Evolutionary conservation across 2,797 vertebrate species (phyloP).

Genomic region (Dicrostonyx torquatus): DNA sequence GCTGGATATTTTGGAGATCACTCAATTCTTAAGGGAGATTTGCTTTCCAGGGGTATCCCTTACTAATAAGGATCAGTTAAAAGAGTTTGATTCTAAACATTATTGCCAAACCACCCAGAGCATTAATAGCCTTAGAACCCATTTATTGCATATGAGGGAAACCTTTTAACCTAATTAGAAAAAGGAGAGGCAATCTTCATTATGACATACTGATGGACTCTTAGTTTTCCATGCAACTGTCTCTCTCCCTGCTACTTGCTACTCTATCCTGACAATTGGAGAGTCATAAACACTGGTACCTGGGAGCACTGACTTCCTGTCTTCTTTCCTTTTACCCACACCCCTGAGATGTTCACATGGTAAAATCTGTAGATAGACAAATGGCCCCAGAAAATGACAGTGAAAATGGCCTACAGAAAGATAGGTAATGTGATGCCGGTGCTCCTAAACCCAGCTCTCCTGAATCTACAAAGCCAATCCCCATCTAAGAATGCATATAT

Average conservation of each 20-base stretch:
- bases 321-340: not conserved
- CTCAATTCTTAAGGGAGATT: conserved; percentile 24
- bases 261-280: not conserved
- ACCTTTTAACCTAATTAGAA: not conserved
- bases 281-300: not conserved
- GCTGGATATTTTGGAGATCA: not conserved
- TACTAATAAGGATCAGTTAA: not conserved
- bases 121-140: not conserved
- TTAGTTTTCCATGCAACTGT: not conserved
- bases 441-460: not conserved
- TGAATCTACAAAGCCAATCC: not conserved
- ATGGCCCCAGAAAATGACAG: not conserved
- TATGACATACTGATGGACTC: not conserved
- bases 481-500: not conserved
- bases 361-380: not conserved
- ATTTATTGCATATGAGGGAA: not conserved
- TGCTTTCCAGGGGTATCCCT: not conserved
- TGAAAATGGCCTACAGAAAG: not conserved
- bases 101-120: not conserved
- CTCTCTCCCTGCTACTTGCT: not conserved
- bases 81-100: not conserved
- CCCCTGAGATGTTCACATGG: not conserved
- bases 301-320: not conserved
- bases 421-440: not conserved
- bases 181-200: not conserved